phyloP scores from a whole-genome alignment of 1,140 invertebrate species.

The Capitella teleta region DNA sequence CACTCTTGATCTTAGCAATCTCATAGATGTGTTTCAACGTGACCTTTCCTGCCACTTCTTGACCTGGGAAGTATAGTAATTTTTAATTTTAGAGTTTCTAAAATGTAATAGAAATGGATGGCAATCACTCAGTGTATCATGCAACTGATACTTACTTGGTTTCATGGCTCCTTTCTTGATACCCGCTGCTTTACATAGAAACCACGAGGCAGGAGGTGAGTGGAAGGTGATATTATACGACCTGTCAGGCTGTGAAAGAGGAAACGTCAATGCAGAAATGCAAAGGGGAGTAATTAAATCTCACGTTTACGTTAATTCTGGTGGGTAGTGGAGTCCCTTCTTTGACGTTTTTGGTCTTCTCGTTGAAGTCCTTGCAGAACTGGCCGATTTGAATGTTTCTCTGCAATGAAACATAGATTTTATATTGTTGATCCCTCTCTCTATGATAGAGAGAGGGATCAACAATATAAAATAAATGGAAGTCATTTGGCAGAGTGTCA shows the following conservation, averaged over 20 bases:
- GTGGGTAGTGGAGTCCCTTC: slow-evolving; percentile 81
- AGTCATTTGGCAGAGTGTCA: not conserved
- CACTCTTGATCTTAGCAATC: slow-evolving; percentile 86
- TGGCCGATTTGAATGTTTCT: slow-evolving; percentile 87
- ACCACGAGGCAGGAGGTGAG: slow-evolving; percentile 73
- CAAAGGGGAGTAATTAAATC: no score
- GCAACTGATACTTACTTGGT: slow-evolving; percentile 45
- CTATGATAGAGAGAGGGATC: not conserved
- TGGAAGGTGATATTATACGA: slow-evolving; percentile 72
- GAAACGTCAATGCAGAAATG: no score
- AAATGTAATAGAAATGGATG: no score
- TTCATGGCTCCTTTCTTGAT: slow-evolving; percentile 69
- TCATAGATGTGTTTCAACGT: slow-evolving; percentile 96
- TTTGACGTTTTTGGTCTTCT: slow-evolving; percentile 81
- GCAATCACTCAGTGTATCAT: no score
- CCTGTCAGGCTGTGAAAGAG: slow-evolving; percentile 55
- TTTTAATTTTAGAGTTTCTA: no score
- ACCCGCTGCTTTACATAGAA: slow-evolving; percentile 89
- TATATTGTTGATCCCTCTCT: not conserved
- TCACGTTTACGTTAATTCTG: slow-evolving; percentile 61
- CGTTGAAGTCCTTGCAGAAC: slow-evolving; percentile 98
- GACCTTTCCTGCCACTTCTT: slow-evolving; percentile 76
- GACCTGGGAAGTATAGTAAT: slow-evolving; percentile 46
- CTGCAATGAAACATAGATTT: slow-evolving; percentile 44
- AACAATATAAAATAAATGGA: not conserved